These are phyloP conservation scores for Drosophila ochracea DNA, from an alignment of 2,888 invertebrate species.

Conservation along the genomic window DNA sequence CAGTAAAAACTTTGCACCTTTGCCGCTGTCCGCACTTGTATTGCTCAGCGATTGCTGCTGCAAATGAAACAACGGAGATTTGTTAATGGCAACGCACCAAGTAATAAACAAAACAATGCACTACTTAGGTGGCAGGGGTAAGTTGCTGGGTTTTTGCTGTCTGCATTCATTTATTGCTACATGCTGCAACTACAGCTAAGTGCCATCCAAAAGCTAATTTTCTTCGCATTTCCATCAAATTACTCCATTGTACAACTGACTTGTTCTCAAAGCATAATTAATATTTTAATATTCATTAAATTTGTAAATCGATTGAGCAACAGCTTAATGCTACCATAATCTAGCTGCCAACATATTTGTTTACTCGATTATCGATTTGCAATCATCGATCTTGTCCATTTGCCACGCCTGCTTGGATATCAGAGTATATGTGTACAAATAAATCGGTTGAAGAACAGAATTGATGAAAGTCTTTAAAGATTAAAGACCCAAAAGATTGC, in stretches of 20 bases:
- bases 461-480: not conserved
- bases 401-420: not conserved
- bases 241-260: not conserved
- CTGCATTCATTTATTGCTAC: not conserved
- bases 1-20: slow-evolving; percentile 81
- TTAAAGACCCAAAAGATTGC: not conserved
- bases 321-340: not conserved
- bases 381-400: not conserved
- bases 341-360: not conserved
- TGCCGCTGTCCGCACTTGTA: slow-evolving; percentile 82
- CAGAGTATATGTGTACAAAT: not conserved
- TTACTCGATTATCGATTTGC: not conserved
- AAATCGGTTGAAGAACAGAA: not conserved
- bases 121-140: not conserved
- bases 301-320: not conserved
- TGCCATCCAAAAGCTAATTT: not conserved
- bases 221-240: not conserved
- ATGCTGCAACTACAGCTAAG: not conserved
- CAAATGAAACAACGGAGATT: slow-evolving; percentile 32
- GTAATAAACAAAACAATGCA: slow-evolving; percentile 7
- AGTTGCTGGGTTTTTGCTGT: not conserved
- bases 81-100: not conserved
- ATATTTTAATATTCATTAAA: not conserved
- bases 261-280: not conserved
- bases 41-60: slow-evolving; percentile 79